phyloP scores from a whole-genome alignment of 2,888 invertebrate genomes.

The Ophioninae sp. region DNA sequence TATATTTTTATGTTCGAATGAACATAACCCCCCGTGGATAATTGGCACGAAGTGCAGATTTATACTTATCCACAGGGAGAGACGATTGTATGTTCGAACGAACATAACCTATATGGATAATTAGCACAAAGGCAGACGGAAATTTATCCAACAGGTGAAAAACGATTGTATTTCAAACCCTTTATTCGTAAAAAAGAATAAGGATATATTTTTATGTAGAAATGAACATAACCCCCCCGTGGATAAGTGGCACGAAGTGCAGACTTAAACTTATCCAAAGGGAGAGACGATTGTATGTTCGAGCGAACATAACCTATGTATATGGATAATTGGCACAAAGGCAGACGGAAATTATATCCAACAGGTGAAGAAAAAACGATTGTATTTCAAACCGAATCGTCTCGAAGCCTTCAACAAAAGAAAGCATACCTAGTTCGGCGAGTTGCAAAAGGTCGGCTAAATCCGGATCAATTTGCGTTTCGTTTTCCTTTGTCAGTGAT shows the following conservation, averaged over 20 bases:
- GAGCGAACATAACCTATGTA: slow-evolving; percentile 18
- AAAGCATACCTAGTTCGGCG: slow-evolving; percentile 13
- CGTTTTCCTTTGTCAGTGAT: neutral
- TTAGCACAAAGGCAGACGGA: neutral
- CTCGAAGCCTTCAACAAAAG: slow-evolving; percentile 1
- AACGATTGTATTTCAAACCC: neutral
- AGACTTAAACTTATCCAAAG: too few relatives aligned
- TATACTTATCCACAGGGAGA: too few relatives aligned
- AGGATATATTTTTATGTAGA: too few relatives aligned
- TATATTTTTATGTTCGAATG: too few relatives aligned
- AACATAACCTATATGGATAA: neutral
- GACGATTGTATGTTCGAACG: too few relatives aligned
- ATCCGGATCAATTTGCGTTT: neutral
- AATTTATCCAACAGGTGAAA: neutral
- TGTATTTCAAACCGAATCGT: slow-evolving; percentile 28
- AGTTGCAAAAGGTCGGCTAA: slow-evolving; percentile 8
- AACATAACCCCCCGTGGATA: too few relatives aligned
- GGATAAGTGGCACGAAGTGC: too few relatives aligned
- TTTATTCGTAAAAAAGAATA: too few relatives aligned
- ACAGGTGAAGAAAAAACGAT: too few relatives aligned
- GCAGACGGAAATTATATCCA: slow-evolving; percentile 2
- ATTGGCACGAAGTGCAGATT: too few relatives aligned
- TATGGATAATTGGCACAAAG: too few relatives aligned
- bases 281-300: neutral
- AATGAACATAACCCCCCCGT: too few relatives aligned